Percentiles rank a stretch among this genome's conserved stretches.
phyloP scores from a whole-genome alignment of 2,888 invertebrate genomes.

The Spatulosminthurus flaviceps region DNA sequence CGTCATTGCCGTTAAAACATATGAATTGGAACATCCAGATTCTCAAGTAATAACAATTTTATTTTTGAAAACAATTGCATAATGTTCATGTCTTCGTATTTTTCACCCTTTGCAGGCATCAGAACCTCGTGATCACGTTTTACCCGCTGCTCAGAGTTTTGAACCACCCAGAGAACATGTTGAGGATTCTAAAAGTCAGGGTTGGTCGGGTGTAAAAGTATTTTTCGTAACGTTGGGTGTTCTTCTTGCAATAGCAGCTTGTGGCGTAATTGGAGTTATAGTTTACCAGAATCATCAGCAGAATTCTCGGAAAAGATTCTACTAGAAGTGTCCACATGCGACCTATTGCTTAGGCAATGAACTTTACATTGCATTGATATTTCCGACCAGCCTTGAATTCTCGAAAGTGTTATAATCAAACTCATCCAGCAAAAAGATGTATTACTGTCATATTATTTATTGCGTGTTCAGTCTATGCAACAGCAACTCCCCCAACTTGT shows the following conservation, averaged over 20 bases:
- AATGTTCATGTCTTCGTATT: background rate
- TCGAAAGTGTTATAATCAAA: too few relatives aligned
- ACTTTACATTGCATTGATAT: background rate
- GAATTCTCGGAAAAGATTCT: conserved; percentile 86
- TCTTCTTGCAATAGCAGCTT: conserved; percentile 82
- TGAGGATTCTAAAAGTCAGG: conserved; percentile 84
- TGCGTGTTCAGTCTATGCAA: too few relatives aligned
- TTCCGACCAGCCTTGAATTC: background rate
- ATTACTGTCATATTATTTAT: too few relatives aligned
- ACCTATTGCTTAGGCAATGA: background rate
- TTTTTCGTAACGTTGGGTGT: conserved; percentile 87
- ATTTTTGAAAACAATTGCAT: too few relatives aligned
- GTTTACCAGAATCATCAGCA: conserved; percentile 93
- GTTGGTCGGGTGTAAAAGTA: conserved; percentile 89
- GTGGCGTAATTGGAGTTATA: conserved; percentile 88
- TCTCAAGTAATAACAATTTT: conserved; percentile 26
- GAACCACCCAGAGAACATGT: conserved; percentile 92
- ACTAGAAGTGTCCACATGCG: conserved; percentile 67
- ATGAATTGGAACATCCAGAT: conserved; percentile 80
- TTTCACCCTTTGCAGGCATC: conserved; percentile 68
- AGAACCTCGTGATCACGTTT: conserved; percentile 79
- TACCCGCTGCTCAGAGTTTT: conserved; percentile 88
- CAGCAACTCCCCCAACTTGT: too few relatives aligned
- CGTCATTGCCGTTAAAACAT: conserved; percentile 88
- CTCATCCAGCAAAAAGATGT: too few relatives aligned